These are phyloP conservation scores for Mycteria americana DNA, from an alignment of 2,797 vertebrate genomes.

Conservation along the genomic window DNA sequence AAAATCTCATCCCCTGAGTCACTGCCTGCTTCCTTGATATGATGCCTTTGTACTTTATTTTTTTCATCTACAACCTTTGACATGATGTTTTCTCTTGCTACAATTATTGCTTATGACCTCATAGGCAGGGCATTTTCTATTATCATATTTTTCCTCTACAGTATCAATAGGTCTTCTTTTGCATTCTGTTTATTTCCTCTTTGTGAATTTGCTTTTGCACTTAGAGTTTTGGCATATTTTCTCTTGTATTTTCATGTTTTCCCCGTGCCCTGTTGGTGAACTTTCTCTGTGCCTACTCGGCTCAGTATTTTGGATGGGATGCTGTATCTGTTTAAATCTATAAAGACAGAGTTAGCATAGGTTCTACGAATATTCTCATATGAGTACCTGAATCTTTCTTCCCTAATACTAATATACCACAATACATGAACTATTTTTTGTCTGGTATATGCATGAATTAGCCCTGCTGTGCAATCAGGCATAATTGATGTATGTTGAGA, in stretches of 20 bases:
- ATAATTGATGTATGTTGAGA: not conserved
- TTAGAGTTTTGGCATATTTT: constrained; percentile 19
- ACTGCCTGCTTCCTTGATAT: constrained; percentile 34
- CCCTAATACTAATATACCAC: not conserved
- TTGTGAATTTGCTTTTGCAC: constrained; percentile 1
- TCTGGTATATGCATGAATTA: not conserved
- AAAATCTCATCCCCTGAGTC: constrained; percentile 31
- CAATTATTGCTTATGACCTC: constrained; percentile 55
- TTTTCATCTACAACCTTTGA: constrained; percentile 52
- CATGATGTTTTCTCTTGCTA: constrained; percentile 51
- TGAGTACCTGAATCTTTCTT: not conserved
- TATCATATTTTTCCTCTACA: constrained; percentile 44
- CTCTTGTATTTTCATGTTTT: not conserved
- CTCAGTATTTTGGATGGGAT: not conserved
- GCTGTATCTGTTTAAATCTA: not conserved
- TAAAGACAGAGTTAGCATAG: not conserved
- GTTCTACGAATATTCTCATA: not conserved
- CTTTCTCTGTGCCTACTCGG: not conserved
- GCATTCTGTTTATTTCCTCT: constrained; percentile 20
- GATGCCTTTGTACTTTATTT: constrained; percentile 34
- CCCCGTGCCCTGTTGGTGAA: not conserved
- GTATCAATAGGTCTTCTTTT: constrained; percentile 55
- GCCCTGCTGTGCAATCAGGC: not conserved
- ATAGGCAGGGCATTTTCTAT: constrained; percentile 32
- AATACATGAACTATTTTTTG: not conserved